phyloP scores from a whole-genome alignment of 2,113 vertebrate species.

The Dromiciops gliroides region DNA sequence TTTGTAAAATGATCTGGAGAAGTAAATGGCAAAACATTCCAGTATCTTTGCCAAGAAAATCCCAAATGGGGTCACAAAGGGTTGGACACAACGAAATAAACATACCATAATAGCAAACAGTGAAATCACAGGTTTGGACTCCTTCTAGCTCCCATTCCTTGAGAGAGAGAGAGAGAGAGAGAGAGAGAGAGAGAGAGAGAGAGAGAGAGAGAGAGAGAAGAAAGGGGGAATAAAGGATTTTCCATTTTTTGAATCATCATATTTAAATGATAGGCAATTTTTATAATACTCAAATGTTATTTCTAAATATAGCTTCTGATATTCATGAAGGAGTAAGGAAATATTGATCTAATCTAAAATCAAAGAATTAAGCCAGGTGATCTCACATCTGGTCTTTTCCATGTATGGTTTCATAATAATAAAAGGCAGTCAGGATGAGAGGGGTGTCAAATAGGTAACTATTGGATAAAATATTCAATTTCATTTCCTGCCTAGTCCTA shows the following conservation, averaged over 20 bases:
- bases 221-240: background rate
- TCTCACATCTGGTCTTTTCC: background rate
- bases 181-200: no score
- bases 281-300: background rate
- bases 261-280: background rate
- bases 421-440: background rate
- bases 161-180: no score
- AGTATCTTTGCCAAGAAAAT: background rate
- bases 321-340: background rate
- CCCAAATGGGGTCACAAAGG: background rate
- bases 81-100: no score
- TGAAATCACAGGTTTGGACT: background rate
- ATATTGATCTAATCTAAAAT: background rate
- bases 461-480: background rate
- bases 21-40: background rate
- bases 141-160: accelerated
- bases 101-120: background rate
- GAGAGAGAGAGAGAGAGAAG: no score
- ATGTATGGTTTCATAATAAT: background rate
- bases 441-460: background rate
- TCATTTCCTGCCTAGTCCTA: background rate
- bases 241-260: background rate
- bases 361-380: background rate
- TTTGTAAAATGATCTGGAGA: background rate
- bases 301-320: background rate